Percentiles rank a stretch among this genome's conserved stretches.
phyloP scores from a whole-genome alignment of 1,140 invertebrate genomes.

The Spodoptera litura region DNA sequence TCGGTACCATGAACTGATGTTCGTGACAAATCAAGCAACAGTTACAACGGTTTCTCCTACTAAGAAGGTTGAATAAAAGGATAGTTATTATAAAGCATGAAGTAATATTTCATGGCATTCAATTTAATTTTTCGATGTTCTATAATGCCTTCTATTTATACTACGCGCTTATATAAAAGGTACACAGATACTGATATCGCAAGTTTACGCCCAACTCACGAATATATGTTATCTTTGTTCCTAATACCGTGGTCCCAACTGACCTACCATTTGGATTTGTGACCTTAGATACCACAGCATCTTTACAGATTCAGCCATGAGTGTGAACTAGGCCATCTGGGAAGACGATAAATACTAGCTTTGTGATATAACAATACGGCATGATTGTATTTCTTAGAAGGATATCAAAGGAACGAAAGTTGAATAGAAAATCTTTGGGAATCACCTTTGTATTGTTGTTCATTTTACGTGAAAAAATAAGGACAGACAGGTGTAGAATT shows the following conservation, averaged over 20 bases:
- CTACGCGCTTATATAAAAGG: too few species aligned
- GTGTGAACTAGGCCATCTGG: constrained; percentile 26
- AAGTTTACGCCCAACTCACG: neutral
- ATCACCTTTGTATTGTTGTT: constrained; percentile 16
- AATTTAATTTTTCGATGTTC: neutral
- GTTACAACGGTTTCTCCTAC: constrained; percentile 8
- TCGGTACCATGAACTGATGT: constrained; percentile 33
- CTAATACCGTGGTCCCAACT: constrained; percentile 9
- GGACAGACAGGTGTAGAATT: constrained; percentile 10
- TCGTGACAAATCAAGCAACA: constrained; percentile 47
- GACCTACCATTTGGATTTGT: constrained; percentile 19
- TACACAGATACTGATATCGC: too few species aligned
- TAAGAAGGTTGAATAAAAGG: neutral
- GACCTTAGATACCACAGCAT: constrained; percentile 16
- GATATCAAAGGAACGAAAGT: constrained; percentile 21
- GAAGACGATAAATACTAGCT: neutral
- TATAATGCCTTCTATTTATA: neutral
- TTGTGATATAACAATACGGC: constrained; percentile 32
- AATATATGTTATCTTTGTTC: constrained; percentile 20
- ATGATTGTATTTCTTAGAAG: constrained; percentile 25
- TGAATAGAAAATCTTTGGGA: constrained; percentile 22
- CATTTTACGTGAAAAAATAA: constrained; percentile 9
- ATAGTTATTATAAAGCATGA: constrained; percentile 19
- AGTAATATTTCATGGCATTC: too few species aligned
- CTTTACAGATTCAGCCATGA: constrained; percentile 24